Base-by-base conservation (phyloP, 1,140 invertebrate genomes). In the Holotrichia oblita region DNA sequence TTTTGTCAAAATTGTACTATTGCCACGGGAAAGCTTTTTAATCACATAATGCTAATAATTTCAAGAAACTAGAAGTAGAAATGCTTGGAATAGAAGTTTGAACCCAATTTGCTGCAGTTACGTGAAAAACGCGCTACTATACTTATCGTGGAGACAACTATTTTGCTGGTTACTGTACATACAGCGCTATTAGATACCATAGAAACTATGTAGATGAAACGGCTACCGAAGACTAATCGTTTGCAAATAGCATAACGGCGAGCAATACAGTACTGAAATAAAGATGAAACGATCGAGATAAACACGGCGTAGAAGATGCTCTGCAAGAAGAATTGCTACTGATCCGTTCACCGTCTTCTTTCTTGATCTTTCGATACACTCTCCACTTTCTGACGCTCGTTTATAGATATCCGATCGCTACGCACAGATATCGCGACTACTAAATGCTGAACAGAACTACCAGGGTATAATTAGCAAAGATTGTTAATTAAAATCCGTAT, bases 401-500 rank as follows among this genome's bases (percentile, higher is more conserved):
- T 22, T 17, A 34, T 69, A 27, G 61, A 69, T 69, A 69, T 69
- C 61, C 61, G 61, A 69, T 69, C 61, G 61, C 22, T 34, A 14
- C 22, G 61, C 17, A 27, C 61, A 69, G 61, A 69, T 69, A 69
- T 22, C 22, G 61, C 22, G 48, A 55, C 48, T 55, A 55, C 48
- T 55, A 17, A 55, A 34, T 34, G 27, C 27, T 17, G 48, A 55
- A 17, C 48, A n/a, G 48, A 55, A 17, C 17, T 55, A 17, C 48
- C 48, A 14, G 48, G 61, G 17, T 14, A 69, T 69, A 69, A 69
- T 69, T 69, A 69, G 61, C 61, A 20, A 69, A 69, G 61, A 69
- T 69, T 69, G 61, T 69, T 69, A 69, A 69, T 69, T 69, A 69
- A 69, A 69, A 69, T 69, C 61, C 61, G 61, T 69, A 69, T 34